Conservation (phyloP, 1,140 invertebrate genomes). For the Ruditapes philippinarum region DNA sequence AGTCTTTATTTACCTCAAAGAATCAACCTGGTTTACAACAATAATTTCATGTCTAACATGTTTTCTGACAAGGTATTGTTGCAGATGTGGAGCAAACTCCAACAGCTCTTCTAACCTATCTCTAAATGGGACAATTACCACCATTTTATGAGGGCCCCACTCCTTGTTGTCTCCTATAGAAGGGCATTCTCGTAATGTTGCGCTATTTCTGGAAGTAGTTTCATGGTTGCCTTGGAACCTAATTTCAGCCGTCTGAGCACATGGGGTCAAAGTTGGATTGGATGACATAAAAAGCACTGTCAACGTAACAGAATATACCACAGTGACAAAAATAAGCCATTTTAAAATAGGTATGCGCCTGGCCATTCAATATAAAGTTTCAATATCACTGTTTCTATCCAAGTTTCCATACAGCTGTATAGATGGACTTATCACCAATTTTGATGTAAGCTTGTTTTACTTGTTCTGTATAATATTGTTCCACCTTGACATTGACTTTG, state of each 20-base stretch:
- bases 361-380: slow-evolving; percentile 28
- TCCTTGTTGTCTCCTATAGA: slow-evolving; percentile 14
- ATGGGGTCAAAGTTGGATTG: neutral
- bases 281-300: slow-evolving; percentile 16
- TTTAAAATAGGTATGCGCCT: slow-evolving; percentile 19
- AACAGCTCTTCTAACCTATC: slow-evolving; percentile 98
- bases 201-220: neutral
- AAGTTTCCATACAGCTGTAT: neutral
- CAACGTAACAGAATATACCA: slow-evolving; percentile 17
- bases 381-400: neutral
- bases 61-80: slow-evolving; percentile 94
- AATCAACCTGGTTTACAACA: slow-evolving; percentile 95
- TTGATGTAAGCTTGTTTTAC: too few relatives aligned
- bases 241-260: neutral
- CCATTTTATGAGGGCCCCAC: slow-evolving; percentile 88
- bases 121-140: slow-evolving; percentile 96
- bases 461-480: too few relatives aligned
- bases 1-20: slow-evolving; percentile 86
- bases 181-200: neutral
- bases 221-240: neutral
- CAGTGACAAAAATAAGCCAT: slow-evolving; percentile 25
- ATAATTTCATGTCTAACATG: slow-evolving; percentile 95
- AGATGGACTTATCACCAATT: too few relatives aligned
- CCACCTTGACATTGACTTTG: too few relatives aligned
- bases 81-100: slow-evolving; percentile 96